Base-by-base conservation (phyloP, 2,888 invertebrate species). In the Drosophila koepferae region DNA sequence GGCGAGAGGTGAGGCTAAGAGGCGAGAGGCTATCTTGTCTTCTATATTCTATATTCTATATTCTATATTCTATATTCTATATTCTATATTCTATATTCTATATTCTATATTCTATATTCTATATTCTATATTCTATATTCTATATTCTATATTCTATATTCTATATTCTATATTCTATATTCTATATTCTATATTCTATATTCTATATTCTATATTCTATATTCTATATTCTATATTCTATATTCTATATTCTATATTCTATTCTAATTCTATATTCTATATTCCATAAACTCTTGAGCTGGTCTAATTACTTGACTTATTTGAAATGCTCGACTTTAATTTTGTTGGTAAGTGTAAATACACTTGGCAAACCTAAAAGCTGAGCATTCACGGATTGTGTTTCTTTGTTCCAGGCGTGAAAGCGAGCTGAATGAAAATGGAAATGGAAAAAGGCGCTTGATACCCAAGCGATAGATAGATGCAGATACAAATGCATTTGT, bases 351-450 rank as follows among this genome's bases (percentile, higher is more conserved):
- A 66, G 68, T 73, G 62, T 67, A 62, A n/a, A 67, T 38, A 60
- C 53, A 63, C 62, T 70, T 65, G 51, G 64, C 63, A 51, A 51
- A 58, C 74, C 84, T 81, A 77, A 83, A 71, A 82, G 85, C 89
- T 81, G 87, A 80, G 81, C 85, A 89, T 86, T 83, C 86, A 73
- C 67, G 70, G 72, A 68, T 81, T 80, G 72, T 75, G 62, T 59
- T 76, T 66, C 80, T 77, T 86, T 86, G 86, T 86, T 89, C 58
- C 68, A 65, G 73, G 86, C 80, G 86, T 82, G 82, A 83, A 83
- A 87, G 74, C 65, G 58, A 65, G 73, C 73, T 72, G 67, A 66
- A 77, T 80, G 80, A 70, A 63, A 69, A 72, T 79, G 79, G 74
- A 66, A 66, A 77, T 70, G 81, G 58, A 58, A 44, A 58, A 58